Percentiles rank a stretch among this genome's conserved stretches.
Evolutionary conservation across 2,113 vertebrate species (phyloP).

Genomic region (Brevimyrus niger): DNA sequence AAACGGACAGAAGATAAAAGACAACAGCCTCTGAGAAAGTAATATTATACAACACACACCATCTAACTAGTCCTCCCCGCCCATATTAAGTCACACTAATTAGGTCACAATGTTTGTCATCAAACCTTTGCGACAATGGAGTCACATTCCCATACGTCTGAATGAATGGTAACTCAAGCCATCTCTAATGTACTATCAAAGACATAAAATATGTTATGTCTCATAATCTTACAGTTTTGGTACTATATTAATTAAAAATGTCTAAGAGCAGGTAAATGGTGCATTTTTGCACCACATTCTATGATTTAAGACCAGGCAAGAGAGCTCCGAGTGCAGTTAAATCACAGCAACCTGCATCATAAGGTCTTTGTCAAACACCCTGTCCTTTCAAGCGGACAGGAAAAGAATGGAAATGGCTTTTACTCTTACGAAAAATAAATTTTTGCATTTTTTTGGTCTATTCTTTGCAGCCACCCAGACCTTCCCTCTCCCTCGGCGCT

Average conservation of each 20-base stretch:
- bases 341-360: neutral
- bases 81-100: neutral
- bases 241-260: neutral
- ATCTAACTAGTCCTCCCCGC: neutral
- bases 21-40: neutral
- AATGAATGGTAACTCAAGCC: neutral
- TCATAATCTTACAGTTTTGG: slow-evolving; percentile 19
- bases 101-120: neutral
- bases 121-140: neutral
- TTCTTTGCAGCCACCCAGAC: neutral
- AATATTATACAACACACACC: slow-evolving; percentile 6
- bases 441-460: slow-evolving; percentile 19
- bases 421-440: neutral
- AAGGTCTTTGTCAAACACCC: slow-evolving; percentile 4
- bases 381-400: neutral
- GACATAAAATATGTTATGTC: neutral
- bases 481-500: neutral
- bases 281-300: slow-evolving; percentile 1
- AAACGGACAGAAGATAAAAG: neutral
- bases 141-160: neutral
- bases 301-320: neutral
- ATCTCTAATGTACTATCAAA: neutral
- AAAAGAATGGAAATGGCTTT: slow-evolving; percentile 15
- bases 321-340: neutral
- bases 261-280: neutral